These are phyloP conservation scores for Dipodomys merriami DNA, from an alignment of 2,113 vertebrate genomes.

Conservation along the genomic window DNA sequence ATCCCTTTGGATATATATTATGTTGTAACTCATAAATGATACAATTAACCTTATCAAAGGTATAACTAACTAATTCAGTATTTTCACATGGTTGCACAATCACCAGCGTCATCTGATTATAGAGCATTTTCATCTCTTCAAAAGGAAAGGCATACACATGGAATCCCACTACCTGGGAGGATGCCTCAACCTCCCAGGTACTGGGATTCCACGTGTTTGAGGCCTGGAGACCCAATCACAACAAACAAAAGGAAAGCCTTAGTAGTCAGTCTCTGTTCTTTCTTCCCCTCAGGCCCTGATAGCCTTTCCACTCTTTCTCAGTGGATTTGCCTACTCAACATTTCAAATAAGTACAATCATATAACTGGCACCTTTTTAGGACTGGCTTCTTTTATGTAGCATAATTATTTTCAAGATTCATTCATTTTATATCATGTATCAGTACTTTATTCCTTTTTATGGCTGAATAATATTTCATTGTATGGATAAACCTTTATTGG, in stretches of 20 bases:
- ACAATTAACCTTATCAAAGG: background rate
- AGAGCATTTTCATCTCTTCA: background rate
- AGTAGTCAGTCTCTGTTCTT: background rate
- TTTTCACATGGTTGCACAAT: background rate
- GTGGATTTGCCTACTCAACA: background rate
- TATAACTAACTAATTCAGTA: background rate
- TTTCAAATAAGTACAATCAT: slow-evolving; percentile 7
- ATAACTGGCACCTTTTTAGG: background rate
- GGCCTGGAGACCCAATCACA: too few species aligned
- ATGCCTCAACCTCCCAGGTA: too few species aligned
- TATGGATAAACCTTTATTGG: background rate
- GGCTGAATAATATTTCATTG: background rate
- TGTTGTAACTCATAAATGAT: background rate
- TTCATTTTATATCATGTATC: background rate
- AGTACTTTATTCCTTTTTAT: slow-evolving; percentile 37
- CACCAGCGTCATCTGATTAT: background rate
- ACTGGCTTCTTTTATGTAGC: slow-evolving; percentile 2
- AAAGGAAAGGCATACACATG: background rate
- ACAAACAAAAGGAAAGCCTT: background rate
- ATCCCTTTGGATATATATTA: background rate
- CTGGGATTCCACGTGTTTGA: too few species aligned
- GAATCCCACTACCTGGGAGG: too few species aligned
- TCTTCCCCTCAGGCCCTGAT: background rate
- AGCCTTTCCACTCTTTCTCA: background rate
- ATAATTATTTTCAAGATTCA: slow-evolving; percentile 11